phyloP scores from a whole-genome alignment of 2,113 vertebrate species.

The Podocnemis expansa region DNA sequence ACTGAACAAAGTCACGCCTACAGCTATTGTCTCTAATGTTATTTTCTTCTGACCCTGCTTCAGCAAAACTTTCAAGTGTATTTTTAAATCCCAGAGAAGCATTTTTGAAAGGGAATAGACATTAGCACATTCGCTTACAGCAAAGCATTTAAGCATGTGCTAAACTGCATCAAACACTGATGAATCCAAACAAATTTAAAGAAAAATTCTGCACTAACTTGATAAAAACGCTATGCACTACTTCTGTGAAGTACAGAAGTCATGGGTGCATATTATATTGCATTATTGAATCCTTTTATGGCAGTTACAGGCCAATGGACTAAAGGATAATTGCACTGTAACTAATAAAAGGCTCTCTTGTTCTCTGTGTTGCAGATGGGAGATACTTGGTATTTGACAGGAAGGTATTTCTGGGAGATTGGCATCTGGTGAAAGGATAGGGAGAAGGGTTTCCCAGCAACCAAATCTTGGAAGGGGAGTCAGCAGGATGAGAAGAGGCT shows the following conservation, averaged over 20 bases:
- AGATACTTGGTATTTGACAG: background rate
- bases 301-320: slow-evolving; percentile 42
- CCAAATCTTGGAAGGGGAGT: rapidly evolving
- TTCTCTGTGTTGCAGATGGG: slow-evolving; percentile 30
- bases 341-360: slow-evolving; percentile 37
- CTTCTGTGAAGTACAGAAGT: background rate
- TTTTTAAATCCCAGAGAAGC: background rate
- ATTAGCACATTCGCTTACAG: background rate
- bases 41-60: too few relatives aligned
- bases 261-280: slow-evolving; percentile 47
- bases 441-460: background rate
- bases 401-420: slow-evolving; percentile 17
- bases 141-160: too few relatives aligned
- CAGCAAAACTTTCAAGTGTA: too few relatives aligned
- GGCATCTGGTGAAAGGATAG: background rate
- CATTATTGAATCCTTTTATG: slow-evolving; percentile 50
- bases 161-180: background rate
- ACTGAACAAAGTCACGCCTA: background rate
- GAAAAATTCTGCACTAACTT: background rate
- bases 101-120: background rate
- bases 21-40: too few relatives aligned
- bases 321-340: slow-evolving; percentile 66
- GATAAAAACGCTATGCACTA: background rate
- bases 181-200: background rate
- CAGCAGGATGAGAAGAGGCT: background rate